These are phyloP conservation scores for Perizoma flavofasciatum DNA, from an alignment of 2,888 invertebrate species.

Conservation along the genomic window DNA sequence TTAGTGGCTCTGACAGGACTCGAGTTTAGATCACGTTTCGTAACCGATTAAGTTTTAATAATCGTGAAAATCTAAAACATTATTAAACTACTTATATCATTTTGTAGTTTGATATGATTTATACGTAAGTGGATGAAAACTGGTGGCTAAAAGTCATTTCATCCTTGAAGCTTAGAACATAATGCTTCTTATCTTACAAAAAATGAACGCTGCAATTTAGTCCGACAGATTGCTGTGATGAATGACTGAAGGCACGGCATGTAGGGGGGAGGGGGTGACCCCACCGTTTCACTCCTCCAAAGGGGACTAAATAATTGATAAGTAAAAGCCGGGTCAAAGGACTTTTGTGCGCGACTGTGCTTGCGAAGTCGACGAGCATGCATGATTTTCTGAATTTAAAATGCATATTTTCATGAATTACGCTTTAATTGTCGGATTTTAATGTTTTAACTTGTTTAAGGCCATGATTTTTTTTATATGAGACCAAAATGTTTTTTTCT, in stretches of 20 bases:
- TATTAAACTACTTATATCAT: too few species aligned
- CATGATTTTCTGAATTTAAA: conserved; percentile 15
- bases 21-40: too few species aligned
- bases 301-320: conserved; percentile 50
- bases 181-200: conserved; percentile 26
- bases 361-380: conserved; percentile 8
- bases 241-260: conserved; percentile 49
- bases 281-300: conserved; percentile 11
- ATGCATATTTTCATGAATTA: neutral
- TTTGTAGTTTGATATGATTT: too few species aligned
- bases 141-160: too few species aligned
- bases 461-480: too few species aligned
- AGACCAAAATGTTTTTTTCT: too few species aligned
- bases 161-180: neutral
- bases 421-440: too few species aligned
- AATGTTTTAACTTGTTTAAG: too few species aligned
- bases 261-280: conserved; percentile 7
- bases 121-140: too few species aligned
- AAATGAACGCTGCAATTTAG: conserved; percentile 49
- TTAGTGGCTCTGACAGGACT: too few species aligned
- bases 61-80: too few species aligned
- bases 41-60: too few species aligned
- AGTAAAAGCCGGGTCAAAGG: conserved; percentile 41
- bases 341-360: conserved; percentile 37
- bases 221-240: conserved; percentile 50